phyloP scores from a whole-genome alignment of 2,113 vertebrate species.

The Cercopithecus mona region DNA sequence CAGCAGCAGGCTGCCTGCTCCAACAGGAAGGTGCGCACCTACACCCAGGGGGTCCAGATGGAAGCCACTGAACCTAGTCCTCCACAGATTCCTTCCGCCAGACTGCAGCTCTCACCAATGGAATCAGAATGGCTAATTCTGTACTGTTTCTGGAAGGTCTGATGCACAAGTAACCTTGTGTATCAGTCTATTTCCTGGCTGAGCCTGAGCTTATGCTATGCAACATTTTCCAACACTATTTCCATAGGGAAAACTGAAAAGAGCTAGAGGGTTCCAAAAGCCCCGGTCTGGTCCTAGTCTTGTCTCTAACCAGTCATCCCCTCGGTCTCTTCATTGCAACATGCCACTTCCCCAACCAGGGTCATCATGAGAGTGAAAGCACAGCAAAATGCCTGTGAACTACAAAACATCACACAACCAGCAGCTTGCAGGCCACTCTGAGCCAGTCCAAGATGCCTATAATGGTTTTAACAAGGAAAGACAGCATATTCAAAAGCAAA shows the following conservation, averaged over 20 bases:
- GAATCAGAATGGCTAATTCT: rapidly evolving
- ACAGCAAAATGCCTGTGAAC: rapidly evolving
- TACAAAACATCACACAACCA: rapidly evolving
- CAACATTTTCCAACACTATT: rapidly evolving
- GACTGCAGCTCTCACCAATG: rapidly evolving
- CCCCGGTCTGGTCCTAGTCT: not conserved
- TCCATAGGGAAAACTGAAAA: not conserved
- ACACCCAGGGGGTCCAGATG: too few species aligned
- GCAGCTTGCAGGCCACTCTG: rapidly evolving
- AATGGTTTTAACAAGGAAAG: rapidly evolving
- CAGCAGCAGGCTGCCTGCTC: rapidly evolving
- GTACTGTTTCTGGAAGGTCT: rapidly evolving
- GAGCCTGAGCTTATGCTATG: rapidly evolving
- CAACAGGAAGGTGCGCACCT: rapidly evolving
- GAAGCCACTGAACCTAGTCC: too few species aligned
- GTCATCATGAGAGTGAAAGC: rapidly evolving
- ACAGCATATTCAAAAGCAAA: not conserved
- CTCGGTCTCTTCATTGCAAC: not conserved
- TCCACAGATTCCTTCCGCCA: too few species aligned
- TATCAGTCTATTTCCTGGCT: rapidly evolving
- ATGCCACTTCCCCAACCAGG: not conserved
- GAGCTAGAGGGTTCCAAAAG: not conserved
- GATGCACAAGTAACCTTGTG: rapidly evolving
- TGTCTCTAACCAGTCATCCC: too few species aligned
- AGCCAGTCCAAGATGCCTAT: rapidly evolving